Conservation (phyloP, 2,797 vertebrate species). For the Liasis olivaceus region DNA sequence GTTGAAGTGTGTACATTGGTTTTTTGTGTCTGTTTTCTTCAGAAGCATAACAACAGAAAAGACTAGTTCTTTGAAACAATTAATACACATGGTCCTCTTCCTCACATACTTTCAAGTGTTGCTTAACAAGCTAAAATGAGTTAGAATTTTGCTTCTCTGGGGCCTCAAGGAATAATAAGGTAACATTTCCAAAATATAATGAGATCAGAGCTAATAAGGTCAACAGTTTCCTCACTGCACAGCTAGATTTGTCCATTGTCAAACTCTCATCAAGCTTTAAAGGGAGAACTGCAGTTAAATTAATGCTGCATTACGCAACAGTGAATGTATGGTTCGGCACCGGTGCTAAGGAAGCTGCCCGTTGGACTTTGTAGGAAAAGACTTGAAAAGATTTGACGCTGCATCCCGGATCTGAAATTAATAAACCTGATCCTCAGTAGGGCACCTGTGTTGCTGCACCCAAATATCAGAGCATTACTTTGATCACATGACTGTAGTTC, state of each 20-base stretch:
- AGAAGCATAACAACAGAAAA: background rate
- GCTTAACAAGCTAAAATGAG: conserved; percentile 25
- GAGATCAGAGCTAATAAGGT: conserved; percentile 39
- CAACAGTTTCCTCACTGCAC: background rate
- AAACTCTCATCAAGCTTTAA: background rate
- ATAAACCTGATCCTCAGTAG: background rate
- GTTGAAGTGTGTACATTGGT: background rate
- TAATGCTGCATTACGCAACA: conserved; percentile 29
- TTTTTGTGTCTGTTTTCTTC: background rate
- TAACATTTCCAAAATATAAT: conserved; percentile 33
- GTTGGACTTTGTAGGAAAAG: fast-evolving
- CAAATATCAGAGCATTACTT: background rate
- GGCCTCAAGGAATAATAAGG: conserved; percentile 26
- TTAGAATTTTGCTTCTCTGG: background rate
- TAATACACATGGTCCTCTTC: background rate
- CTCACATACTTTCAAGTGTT: background rate
- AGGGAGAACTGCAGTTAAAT: conserved; percentile 18
- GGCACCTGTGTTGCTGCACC: background rate
- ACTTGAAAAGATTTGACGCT: background rate
- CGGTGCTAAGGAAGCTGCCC: background rate
- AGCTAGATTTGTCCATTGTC: background rate
- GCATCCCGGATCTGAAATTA: background rate
- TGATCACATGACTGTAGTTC: background rate
- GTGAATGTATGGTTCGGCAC: background rate
- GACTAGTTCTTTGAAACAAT: conserved; percentile 10